Conservation (phyloP, 2,888 invertebrate species). For the Kuschelorhynchus macadamiae region DNA sequence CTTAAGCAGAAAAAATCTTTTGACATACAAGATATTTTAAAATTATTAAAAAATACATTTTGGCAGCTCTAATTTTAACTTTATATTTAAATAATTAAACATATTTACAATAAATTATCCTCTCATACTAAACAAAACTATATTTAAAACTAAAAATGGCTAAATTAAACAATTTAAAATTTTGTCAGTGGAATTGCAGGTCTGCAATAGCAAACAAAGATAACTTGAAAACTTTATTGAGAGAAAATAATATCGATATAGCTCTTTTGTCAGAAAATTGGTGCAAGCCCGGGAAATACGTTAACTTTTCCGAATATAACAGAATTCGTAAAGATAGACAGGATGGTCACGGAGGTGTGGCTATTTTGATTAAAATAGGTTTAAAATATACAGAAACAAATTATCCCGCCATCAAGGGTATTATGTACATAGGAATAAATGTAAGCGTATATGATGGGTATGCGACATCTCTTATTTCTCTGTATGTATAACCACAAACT, state of each 20-base stretch:
- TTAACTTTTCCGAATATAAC: neutral
- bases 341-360: conserved; percentile 9
- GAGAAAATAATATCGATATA: neutral
- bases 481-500: too few species aligned
- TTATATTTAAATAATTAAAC: too few species aligned
- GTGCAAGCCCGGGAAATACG: neutral
- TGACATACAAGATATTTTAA: neutral
- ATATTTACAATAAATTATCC: too few species aligned
- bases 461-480: too few species aligned
- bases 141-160: neutral
- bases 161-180: neutral
- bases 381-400: too few species aligned
- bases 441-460: too few species aligned
- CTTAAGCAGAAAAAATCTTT: too few species aligned
- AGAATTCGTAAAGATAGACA: neutral
- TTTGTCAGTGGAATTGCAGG: too few species aligned
- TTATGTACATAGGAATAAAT: too few species aligned
- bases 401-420: too few species aligned
- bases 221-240: neutral
- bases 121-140: too few species aligned
- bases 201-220: neutral
- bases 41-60: neutral
- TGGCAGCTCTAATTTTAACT: neutral
- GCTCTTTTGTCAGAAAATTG: neutral
- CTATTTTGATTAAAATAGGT: too few species aligned